These are phyloP conservation scores for Tipula helvola DNA, from an alignment of 2,888 invertebrate genomes.

Conservation along the genomic window DNA sequence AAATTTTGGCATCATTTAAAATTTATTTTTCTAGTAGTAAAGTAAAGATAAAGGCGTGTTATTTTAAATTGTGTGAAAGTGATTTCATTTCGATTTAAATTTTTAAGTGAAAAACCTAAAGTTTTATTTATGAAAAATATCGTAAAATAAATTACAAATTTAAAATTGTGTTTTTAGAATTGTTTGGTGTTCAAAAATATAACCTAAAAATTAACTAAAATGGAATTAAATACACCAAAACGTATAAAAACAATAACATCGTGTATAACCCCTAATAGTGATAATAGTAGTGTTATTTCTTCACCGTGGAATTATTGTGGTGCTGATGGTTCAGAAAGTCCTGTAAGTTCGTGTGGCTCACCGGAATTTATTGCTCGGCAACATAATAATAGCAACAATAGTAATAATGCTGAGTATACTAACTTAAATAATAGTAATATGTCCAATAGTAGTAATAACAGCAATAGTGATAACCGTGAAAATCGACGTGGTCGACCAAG, in stretches of 20 bases:
- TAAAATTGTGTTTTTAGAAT: neutral
- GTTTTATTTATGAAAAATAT: neutral
- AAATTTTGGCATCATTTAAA: neutral
- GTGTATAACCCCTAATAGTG: slow-evolving; percentile 11
- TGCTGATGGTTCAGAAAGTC: slow-evolving; percentile 24
- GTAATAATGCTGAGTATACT: neutral
- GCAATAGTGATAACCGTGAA: slow-evolving; percentile 23
- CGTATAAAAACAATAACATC: slow-evolving; percentile 13
- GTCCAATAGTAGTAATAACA: neutral
- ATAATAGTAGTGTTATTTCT: slow-evolving; percentile 9
- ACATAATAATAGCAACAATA: slow-evolving; percentile 8
- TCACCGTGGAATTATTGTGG: slow-evolving; percentile 10
- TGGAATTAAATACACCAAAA: slow-evolving; percentile 16
- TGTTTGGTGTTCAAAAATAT: neutral
- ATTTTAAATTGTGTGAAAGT: neutral
- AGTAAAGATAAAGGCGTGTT: neutral
- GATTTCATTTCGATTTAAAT: neutral
- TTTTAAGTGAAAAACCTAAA: neutral
- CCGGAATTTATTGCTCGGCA: slow-evolving; percentile 24
- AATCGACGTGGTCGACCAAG: slow-evolving; percentile 53
- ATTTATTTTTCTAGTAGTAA: neutral
- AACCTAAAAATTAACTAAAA: neutral
- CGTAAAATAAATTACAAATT: neutral
- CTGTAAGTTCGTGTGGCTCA: slow-evolving; percentile 34
- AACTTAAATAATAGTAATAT: slow-evolving; percentile 9